These are phyloP conservation scores for Cryptus viduatorius DNA, from an alignment of 2,888 invertebrate species.

Conservation along the genomic window DNA sequence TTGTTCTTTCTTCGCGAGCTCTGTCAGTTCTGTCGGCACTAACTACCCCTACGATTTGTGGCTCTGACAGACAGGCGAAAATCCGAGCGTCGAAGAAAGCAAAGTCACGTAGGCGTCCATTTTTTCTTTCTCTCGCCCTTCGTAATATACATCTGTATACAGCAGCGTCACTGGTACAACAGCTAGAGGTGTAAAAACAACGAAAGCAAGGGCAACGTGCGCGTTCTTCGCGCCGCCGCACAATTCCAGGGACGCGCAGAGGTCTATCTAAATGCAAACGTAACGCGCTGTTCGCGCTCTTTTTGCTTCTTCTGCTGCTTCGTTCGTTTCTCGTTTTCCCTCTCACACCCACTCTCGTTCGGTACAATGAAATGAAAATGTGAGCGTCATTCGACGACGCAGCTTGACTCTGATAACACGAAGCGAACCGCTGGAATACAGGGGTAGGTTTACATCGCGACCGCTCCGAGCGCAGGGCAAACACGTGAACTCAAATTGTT, in stretches of 20 bases:
- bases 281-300: constrained; percentile 44
- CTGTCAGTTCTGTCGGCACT: not conserved
- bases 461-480: not conserved
- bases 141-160: constrained; percentile 7
- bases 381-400: constrained; percentile 42
- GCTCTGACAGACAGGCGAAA: not conserved
- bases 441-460: not conserved
- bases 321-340: not conserved
- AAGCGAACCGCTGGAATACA: constrained; percentile 19
- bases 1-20: constrained; percentile 1
- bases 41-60: not conserved
- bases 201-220: constrained; percentile 28
- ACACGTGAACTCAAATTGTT: constrained; percentile 40
- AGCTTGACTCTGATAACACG: constrained; percentile 10
- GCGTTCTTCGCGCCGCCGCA: constrained; percentile 22
- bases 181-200: not conserved
- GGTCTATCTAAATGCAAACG: constrained; percentile 67
- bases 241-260: constrained; percentile 28
- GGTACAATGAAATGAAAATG: constrained; percentile 25
- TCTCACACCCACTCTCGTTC: not conserved
- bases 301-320: constrained; percentile 28
- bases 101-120: constrained; percentile 19
- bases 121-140: constrained; percentile 7
- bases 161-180: not conserved
- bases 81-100: constrained; percentile 11